A percentile compares a stretch with the other conserved stretches of the same genome.
phyloP scores from a whole-genome alignment of 2,888 invertebrate genomes.

The Sinotaia quadrata region DNA sequence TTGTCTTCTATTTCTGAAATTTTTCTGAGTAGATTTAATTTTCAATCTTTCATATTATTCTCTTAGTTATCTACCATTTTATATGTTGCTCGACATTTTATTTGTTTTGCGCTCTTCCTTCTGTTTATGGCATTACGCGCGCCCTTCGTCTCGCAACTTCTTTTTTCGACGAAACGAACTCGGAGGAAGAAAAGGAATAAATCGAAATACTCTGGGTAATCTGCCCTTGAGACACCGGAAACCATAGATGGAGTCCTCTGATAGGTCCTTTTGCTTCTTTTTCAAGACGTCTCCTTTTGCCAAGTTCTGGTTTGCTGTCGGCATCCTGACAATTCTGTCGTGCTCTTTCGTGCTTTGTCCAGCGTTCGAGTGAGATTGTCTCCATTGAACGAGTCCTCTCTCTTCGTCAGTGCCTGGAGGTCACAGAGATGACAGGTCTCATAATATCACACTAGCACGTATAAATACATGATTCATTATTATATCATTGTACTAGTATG shows the following conservation, averaged over 20 bases:
- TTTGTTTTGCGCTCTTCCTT: too few relatives aligned
- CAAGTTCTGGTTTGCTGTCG: neutral
- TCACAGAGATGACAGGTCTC: neutral
- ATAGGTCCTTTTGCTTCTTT: neutral
- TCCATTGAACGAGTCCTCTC: slow-evolving; percentile 12
- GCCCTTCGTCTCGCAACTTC: too few relatives aligned
- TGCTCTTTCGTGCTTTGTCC: neutral
- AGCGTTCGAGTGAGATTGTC: neutral
- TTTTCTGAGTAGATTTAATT: too few relatives aligned
- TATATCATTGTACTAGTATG: too few relatives aligned
- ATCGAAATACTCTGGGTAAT: neutral
- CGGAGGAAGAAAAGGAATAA: slow-evolving; percentile 7
- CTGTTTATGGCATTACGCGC: too few relatives aligned
- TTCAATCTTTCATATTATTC: too few relatives aligned
- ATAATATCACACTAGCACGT: too few relatives aligned
- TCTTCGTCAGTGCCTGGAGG: slow-evolving; percentile 13
- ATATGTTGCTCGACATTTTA: too few relatives aligned
- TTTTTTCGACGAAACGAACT: neutral
- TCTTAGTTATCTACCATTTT: too few relatives aligned
- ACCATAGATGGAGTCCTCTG: neutral
- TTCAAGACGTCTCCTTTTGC: too few relatives aligned
- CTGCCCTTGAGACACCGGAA: neutral
- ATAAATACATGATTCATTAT: too few relatives aligned
- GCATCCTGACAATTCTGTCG: neutral
- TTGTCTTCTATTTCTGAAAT: too few relatives aligned